Percentiles rank a stretch among this genome's conserved stretches.
Evolutionary conservation across 2,888 invertebrate species (phyloP).

Genomic region (Meandrusa payeni): DNA sequence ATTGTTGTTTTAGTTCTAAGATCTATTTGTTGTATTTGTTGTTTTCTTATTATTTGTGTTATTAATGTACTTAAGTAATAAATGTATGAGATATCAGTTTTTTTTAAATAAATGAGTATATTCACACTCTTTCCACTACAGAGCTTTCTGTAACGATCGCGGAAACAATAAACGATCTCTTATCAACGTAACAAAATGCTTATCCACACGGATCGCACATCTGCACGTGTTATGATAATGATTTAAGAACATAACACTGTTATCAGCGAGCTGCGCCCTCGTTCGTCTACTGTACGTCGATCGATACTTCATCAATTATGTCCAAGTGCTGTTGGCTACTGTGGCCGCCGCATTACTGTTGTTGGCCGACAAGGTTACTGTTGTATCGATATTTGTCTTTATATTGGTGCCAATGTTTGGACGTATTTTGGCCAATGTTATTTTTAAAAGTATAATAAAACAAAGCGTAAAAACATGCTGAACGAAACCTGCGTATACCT

Average conservation of each 20-base stretch:
- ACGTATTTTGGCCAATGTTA: background rate
- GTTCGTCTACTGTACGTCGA: slow-evolving; percentile 23
- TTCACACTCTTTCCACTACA: no score
- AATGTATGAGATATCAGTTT: no score
- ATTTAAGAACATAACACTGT: slow-evolving; percentile 12
- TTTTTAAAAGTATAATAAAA: no score
- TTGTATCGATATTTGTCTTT: background rate
- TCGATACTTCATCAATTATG: slow-evolving; percentile 36
- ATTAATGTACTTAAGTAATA: no score
- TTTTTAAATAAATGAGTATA: no score
- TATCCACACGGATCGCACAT: background rate
- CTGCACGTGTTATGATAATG: slow-evolving; percentile 4
- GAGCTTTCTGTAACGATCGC: no score
- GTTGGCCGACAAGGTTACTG: slow-evolving; percentile 12
- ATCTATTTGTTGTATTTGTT: no score
- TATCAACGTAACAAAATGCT: background rate
- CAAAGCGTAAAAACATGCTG: no score
- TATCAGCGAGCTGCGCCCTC: slow-evolving; percentile 24
- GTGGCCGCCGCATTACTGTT: slow-evolving; percentile 11
- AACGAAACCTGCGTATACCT: no score
- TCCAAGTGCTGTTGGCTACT: slow-evolving; percentile 24
- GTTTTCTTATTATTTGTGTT: no score
- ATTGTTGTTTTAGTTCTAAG: no score
- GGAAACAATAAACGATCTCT: slow-evolving; percentile 5
- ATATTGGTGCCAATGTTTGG: slow-evolving; percentile 7